Percentiles rank a stretch among this genome's conserved stretches.
Evolutionary conservation across 2,888 invertebrate species (phyloP).

Genomic region (Ischnura elegans): DNA sequence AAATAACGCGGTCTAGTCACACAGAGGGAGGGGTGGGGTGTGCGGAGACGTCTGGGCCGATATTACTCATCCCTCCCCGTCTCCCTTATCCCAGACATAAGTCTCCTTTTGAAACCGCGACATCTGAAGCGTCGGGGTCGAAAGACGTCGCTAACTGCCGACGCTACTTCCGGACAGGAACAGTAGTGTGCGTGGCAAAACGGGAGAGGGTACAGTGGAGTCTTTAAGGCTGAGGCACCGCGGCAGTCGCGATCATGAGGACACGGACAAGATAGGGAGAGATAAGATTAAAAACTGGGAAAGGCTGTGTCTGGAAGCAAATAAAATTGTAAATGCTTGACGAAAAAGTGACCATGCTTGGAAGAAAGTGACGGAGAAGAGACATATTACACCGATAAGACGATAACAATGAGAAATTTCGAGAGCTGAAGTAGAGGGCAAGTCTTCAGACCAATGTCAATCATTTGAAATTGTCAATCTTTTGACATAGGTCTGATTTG

Average conservation of each 20-base stretch:
- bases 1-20: background rate
- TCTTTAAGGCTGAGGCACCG: background rate
- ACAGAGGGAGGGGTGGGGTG: background rate
- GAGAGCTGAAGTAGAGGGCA: too few relatives aligned
- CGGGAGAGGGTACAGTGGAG: background rate
- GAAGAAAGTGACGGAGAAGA: background rate
- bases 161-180: background rate
- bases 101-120: background rate
- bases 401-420: too few relatives aligned
- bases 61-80: slow-evolving; percentile 54
- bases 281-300: background rate
- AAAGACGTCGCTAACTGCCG: slow-evolving; percentile 16
- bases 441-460: too few relatives aligned
- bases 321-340: slow-evolving; percentile 21
- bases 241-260: background rate
- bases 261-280: background rate
- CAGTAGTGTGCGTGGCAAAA: background rate
- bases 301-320: background rate
- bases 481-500: too few relatives aligned
- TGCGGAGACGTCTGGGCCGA: background rate
- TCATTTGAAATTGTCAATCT: too few relatives aligned
- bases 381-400: background rate
- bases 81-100: slow-evolving; percentile 46
- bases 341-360: background rate
- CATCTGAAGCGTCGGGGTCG: background rate